phyloP scores from a whole-genome alignment of 2,888 invertebrate species.

The Mactromeris polynyma region DNA sequence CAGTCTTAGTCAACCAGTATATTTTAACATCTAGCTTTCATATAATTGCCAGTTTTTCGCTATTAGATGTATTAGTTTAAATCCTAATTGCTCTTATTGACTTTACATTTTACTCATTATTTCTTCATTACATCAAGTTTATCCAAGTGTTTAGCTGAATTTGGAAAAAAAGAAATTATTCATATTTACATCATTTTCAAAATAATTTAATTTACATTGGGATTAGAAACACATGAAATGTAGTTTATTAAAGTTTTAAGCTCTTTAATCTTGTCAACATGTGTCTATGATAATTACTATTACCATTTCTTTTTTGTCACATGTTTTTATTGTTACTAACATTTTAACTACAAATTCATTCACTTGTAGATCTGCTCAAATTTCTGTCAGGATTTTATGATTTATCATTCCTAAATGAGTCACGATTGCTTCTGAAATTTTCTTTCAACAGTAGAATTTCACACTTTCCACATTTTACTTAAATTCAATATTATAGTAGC shows the following conservation, averaged over 20 bases:
- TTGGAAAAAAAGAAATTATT: background rate
- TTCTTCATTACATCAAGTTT: background rate
- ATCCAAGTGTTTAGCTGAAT: background rate
- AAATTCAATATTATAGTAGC: background rate
- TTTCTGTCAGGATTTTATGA: conserved; percentile 23
- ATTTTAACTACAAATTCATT: conserved; percentile 41
- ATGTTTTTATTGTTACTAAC: background rate
- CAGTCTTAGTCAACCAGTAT: conserved; percentile 30
- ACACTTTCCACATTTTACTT: background rate
- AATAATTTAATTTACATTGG: background rate
- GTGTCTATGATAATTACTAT: background rate
- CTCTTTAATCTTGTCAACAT: background rate
- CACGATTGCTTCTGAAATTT: background rate
- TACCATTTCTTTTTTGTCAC: background rate
- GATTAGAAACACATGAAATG: background rate
- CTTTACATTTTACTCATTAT: no score
- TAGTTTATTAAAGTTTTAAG: background rate
- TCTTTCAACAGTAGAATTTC: background rate
- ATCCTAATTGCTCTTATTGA: no score
- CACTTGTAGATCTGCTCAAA: conserved; percentile 48
- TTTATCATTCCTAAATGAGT: conserved; percentile 31
- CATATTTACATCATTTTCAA: background rate
- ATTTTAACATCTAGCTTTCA: background rate
- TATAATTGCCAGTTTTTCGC: no score
- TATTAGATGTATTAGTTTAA: no score